phyloP scores from a whole-genome alignment of 2,797 vertebrate species.

The Microhierax caerulescens region DNA sequence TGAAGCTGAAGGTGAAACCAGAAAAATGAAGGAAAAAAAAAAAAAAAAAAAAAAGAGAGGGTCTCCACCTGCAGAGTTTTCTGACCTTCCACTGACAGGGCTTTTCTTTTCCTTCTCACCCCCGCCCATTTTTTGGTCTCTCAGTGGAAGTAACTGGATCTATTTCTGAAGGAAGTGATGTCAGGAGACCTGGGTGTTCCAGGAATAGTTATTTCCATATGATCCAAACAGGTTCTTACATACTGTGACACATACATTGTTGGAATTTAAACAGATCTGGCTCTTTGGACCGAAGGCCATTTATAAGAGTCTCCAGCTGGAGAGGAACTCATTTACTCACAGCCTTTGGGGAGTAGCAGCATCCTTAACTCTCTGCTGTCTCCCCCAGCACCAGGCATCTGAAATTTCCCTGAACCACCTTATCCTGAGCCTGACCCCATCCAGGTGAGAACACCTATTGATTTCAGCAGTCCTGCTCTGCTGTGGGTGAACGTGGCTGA shows the following conservation, averaged over 20 bases:
- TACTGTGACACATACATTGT: neutral
- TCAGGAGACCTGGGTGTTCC: slow-evolving; percentile 52
- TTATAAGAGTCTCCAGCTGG: slow-evolving; percentile 25
- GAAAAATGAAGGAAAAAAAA: neutral
- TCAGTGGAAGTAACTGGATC: slow-evolving; percentile 14
- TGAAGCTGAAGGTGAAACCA: neutral
- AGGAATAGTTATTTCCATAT: slow-evolving; percentile 56
- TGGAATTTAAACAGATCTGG: slow-evolving; percentile 33
- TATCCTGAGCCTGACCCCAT: neutral
- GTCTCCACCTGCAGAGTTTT: no score
- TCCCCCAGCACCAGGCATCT: neutral
- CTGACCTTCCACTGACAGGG: neutral
- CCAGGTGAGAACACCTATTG: neutral
- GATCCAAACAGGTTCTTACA: slow-evolving; percentile 22
- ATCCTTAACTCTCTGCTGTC: slow-evolving; percentile 16
- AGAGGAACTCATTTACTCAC: neutral
- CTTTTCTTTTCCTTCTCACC: neutral
- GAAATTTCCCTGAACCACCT: neutral
- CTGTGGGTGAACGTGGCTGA: neutral
- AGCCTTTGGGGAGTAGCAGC: neutral
- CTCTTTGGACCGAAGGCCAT: neutral
- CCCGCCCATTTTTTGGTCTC: neutral
- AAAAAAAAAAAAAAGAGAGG: neutral
- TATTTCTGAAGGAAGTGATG: slow-evolving; percentile 57
- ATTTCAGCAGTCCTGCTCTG: neutral